Evolutionary conservation across 1,140 invertebrate genomes (phyloP).

Genomic region (Bathynomus jamesi): DNA sequence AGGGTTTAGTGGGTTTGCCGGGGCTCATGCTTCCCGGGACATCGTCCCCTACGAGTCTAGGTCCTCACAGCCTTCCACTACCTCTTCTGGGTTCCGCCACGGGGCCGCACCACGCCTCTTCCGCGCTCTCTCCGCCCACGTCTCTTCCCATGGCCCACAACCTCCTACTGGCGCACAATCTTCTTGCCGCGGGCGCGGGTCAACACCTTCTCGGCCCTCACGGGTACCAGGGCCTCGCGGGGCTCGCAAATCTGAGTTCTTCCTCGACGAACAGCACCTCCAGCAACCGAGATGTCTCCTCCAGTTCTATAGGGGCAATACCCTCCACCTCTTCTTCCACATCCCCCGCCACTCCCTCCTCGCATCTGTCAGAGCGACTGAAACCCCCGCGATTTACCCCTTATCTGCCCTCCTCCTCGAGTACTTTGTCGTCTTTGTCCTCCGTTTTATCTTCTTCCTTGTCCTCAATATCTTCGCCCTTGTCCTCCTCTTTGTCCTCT

Average conservation of each 20-base stretch:
- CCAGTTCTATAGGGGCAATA: slow-evolving; percentile 37
- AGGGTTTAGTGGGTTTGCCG: slow-evolving; percentile 54
- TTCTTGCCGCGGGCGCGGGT: slow-evolving; percentile 51
- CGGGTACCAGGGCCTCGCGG: slow-evolving; percentile 37
- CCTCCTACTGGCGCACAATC: slow-evolving; percentile 37
- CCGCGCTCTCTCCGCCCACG: slow-evolving; percentile 26
- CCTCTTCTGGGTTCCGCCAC: slow-evolving; percentile 30
- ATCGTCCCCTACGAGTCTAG: slow-evolving; percentile 36
- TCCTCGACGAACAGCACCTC: not conserved
- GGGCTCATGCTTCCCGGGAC: slow-evolving; percentile 37
- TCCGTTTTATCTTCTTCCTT: slow-evolving; percentile 42
- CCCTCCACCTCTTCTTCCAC: slow-evolving; percentile 34
- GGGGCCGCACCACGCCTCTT: slow-evolving; percentile 16
- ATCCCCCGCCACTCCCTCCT: slow-evolving; percentile 32
- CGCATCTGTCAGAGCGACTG: slow-evolving; percentile 29
- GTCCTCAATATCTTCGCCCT: slow-evolving; percentile 36
- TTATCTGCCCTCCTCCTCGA: slow-evolving; percentile 45
- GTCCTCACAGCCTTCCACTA: slow-evolving; percentile 20
- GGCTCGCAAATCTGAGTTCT: slow-evolving; percentile 15
- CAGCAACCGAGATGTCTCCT: not conserved
- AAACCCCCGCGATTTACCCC: slow-evolving; percentile 36
- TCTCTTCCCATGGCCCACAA: slow-evolving; percentile 34
- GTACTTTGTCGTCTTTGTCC: slow-evolving; percentile 36
- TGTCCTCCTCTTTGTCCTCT: slow-evolving; percentile 33
- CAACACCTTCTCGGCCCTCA: slow-evolving; percentile 38